Evolutionary conservation across 2,888 invertebrate species (phyloP).

Genomic region (Apeira syringaria): DNA sequence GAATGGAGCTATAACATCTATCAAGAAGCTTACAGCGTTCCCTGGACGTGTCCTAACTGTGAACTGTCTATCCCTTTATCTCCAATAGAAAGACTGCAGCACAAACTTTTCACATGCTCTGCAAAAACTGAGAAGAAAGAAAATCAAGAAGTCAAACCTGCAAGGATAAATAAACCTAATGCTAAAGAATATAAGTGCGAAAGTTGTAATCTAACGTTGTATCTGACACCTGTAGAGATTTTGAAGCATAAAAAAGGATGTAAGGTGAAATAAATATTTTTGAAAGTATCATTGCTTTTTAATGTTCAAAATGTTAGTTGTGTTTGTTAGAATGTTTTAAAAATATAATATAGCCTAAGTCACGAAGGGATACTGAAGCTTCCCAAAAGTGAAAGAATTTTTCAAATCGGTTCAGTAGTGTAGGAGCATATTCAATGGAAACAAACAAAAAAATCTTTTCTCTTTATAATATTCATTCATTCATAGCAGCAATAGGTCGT

Average conservation of each 20-base stretch:
- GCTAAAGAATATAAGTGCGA: constrained; percentile 88
- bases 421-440: no score
- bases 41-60: constrained; percentile 91
- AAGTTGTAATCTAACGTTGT: constrained; percentile 86
- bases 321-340: no score
- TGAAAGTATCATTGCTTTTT: no score
- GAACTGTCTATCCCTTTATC: constrained; percentile 83
- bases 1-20: constrained; percentile 87
- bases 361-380: no score
- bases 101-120: constrained; percentile 82
- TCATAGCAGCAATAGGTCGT: no score
- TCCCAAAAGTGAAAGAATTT: no score
- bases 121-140: constrained; percentile 51
- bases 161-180: constrained; percentile 75
- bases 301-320: no score
- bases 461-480: no score
- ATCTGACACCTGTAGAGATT: constrained; percentile 92
- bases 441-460: no score
- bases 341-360: no score
- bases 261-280: constrained; percentile 54
- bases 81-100: constrained; percentile 89
- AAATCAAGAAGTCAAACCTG: constrained; percentile 44
- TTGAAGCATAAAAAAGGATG: constrained; percentile 91
- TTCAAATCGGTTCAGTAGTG: no score
- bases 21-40: constrained; percentile 82